Conservation (phyloP, 2,888 invertebrate genomes). For the Chrysolina haemoptera region DNA sequence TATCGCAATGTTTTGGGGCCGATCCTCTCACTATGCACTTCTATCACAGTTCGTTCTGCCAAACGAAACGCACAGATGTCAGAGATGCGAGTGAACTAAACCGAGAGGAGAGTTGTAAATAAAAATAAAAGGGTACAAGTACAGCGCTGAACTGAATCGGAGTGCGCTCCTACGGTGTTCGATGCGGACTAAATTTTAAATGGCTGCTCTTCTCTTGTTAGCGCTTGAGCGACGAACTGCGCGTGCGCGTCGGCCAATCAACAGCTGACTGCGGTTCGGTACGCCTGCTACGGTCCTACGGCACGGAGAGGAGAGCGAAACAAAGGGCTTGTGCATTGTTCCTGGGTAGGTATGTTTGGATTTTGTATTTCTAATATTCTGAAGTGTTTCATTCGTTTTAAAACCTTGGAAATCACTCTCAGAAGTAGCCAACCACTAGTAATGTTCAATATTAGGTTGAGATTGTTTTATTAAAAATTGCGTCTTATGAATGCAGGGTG, state of each 20-base stretch:
- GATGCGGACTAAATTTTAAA: conserved; percentile 60
- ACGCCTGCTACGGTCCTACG: conserved; percentile 21
- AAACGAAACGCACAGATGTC: background rate
- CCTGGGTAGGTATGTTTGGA: background rate
- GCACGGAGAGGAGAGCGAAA: background rate
- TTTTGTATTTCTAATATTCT: background rate
- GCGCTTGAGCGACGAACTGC: conserved; percentile 39
- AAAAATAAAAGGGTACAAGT: conserved; percentile 61
- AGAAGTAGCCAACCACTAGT: no score
- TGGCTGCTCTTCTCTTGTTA: conserved; percentile 37
- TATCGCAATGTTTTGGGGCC: background rate
- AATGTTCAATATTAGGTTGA: background rate
- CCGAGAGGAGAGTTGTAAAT: conserved; percentile 50
- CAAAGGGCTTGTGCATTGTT: background rate
- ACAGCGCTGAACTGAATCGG: conserved; percentile 50
- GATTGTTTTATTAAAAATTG: background rate
- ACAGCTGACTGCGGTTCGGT: conserved; percentile 62
- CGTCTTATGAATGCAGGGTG: no score
- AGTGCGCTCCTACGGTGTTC: conserved; percentile 57
- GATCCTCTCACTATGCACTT: background rate
- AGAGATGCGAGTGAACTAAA: conserved; percentile 49
- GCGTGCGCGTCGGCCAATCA: conserved; percentile 55
- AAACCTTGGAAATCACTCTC: no score
- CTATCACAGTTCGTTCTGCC: conserved; percentile 34
- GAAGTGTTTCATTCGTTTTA: no score